Base-by-base conservation (phyloP, 2,888 invertebrate species). In the Asteroscopus sphinx region DNA sequence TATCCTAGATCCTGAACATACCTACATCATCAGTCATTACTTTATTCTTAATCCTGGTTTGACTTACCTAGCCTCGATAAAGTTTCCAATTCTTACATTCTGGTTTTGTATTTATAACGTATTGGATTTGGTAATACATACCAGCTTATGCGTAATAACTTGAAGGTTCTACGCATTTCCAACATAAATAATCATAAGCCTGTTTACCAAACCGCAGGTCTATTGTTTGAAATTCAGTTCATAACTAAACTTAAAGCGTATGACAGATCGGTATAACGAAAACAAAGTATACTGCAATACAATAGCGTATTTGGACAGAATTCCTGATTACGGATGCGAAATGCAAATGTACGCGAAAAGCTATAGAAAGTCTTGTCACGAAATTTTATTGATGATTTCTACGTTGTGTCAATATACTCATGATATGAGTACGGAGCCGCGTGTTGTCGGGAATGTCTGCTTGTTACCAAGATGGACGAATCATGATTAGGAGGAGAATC, bases 301-400 rank as follows among this genome's bases (percentile, higher is more conserved):
- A 69, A 69, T 67, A 53, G 71, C 36, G 46, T 55, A 69, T 69
- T 70, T 70, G 52, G 57, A 57, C 49, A 57, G 49, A 67, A 69
- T 62, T 57, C 54, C 55, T 67, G 57, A 70, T 70, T 58, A 56
- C 63, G 37, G 36, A 70, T 70, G 53, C 70, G 49, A 56, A 70
- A 69, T 67, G 71, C 28, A 55, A 69, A 69, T 66, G 36, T 35
- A 48, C 28, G 47, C 36, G 36, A 55, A 41, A 47, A 15, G 21
- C 39, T 12, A 61, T 55, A 52, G 54, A 57, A 52, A 68, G 52
- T 65, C 70, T 13, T 25, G 70, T 68, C 68, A 65, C 68, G 68
- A 28, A 68, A 30, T 15, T 56, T 48, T 58, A 70, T 69, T 67
- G 62, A 67, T 62, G 53, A 70, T 70, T 66, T 66, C 44, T 70